Base-by-base conservation (phyloP, 2,888 invertebrate species). In the Drosophila austrosaltans region DNA sequence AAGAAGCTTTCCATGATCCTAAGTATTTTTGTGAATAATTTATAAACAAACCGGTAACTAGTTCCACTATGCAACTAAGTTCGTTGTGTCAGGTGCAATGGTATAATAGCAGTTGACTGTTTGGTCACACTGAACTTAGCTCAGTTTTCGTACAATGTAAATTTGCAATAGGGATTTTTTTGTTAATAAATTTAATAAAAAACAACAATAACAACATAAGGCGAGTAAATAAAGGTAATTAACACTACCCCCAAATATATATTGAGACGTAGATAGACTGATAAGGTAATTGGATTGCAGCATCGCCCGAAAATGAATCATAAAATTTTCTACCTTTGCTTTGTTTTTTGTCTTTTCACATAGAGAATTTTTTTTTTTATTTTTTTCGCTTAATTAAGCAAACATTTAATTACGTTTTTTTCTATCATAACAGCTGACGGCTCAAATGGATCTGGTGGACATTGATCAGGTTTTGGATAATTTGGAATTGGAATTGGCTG, bases 401-500 rank as follows among this genome's bases (percentile, higher is more conserved):
- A n/a, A 36, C 2, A 22, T 12, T 39, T 79, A 77, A 48, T 79
- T 79, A 69, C 66, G 78, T 75, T 59, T 72, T 67, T 6, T 2
- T 30, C 20, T 7, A 3, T 6, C n/a, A 8, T 36, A 16, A 30
- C 66, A 53, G 25, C 25, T 25, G 25, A 25, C 48, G 48, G 48
- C 48, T 48, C 48, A 25, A 48, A 92, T 92, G 93, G 92, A 92
- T 90, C 87, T 92, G 69, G 95, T 97, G 73, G 97, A 97, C 93
- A 93, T 97, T 89, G 96, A 97, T 91, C 96, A 96, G 93, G 96
- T 97, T 76, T 93, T 97, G 69, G 96, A 97, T 92, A 96, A 96
- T 91, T 95, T 97, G 90, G 97, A 97, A 92, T 94, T 95, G 82
- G 95, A 94, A 88, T 96, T 96, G 93, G 90, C 81, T 32, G 90